Percentiles rank a stretch among this genome's conserved stretches.
These are phyloP conservation scores for Magallana angulata DNA, from an alignment of 1,140 invertebrate species.

Conservation along the genomic window DNA sequence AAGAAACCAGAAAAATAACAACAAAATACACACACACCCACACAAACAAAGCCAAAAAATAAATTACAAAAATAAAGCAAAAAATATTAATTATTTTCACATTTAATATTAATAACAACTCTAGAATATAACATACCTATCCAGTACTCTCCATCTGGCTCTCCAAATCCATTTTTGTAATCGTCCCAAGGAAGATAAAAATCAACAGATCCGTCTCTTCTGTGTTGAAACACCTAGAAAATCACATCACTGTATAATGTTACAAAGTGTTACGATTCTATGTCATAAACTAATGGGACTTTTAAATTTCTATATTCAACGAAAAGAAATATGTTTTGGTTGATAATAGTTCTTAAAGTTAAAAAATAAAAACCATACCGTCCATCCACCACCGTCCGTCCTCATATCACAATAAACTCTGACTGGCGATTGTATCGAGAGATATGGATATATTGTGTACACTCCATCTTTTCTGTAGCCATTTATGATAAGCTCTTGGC, in stretches of 20 bases:
- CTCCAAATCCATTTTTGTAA: constrained; percentile 41
- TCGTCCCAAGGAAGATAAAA: not conserved
- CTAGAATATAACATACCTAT: not conserved
- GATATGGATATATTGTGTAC: not conserved
- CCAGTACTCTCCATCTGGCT: constrained; percentile 33
- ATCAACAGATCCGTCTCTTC: constrained; percentile 37
- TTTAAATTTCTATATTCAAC: too few species aligned
- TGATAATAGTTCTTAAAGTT: too few species aligned
- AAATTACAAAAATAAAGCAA: too few species aligned
- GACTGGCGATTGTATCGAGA: not conserved
- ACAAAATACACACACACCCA: too few species aligned
- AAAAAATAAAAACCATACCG: not conserved
- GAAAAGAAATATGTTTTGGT: too few species aligned
- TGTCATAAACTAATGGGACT: too few species aligned
- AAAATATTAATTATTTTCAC: too few species aligned
- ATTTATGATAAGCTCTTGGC: not conserved
- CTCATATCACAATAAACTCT: not conserved
- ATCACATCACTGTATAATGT: too few species aligned
- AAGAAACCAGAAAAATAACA: too few species aligned
- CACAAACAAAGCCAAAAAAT: too few species aligned
- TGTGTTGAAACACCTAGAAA: constrained; percentile 26
- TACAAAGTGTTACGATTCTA: too few species aligned
- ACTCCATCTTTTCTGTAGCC: not conserved
- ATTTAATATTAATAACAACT: not conserved
- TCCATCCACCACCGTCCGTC: not conserved